Percentiles rank a stretch among this genome's conserved stretches.
Evolutionary conservation across 1,140 invertebrate genomes (phyloP).

Genomic region (Sycobia sp.): DNA sequence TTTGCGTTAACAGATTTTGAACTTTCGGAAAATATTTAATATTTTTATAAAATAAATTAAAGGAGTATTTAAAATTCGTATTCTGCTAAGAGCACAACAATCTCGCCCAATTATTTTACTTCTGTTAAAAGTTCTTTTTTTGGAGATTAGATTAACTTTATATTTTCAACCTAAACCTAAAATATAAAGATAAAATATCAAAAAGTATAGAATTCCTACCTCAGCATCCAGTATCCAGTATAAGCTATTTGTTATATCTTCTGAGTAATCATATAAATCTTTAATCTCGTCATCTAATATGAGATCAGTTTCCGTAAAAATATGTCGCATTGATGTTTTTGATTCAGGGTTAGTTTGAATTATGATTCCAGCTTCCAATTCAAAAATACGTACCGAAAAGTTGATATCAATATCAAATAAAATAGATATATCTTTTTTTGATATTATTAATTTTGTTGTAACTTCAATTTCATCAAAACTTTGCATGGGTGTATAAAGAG

Average conservation of each 20-base stretch:
- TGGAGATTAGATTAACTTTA: no score
- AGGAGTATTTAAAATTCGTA: no score
- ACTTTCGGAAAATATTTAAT: no score
- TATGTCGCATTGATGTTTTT: no score
- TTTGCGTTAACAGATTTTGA: no score
- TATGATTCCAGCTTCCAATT: conserved; percentile 64
- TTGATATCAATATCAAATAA: conserved; percentile 71
- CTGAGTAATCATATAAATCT: conserved; percentile 51
- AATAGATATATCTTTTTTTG: conserved; percentile 31
- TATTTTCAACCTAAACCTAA: conserved; percentile 1
- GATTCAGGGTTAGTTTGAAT: conserved; percentile 43
- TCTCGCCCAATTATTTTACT: no score
- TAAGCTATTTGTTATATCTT: conserved; percentile 58
- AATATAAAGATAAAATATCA: conserved; percentile 7
- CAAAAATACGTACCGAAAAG: conserved; percentile 69
- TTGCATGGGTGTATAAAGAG: conserved; percentile 75
- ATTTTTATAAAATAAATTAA: no score
- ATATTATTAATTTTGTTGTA: conserved; percentile 70
- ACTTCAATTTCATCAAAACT: conserved; percentile 76
- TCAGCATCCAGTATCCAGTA: conserved; percentile 66
- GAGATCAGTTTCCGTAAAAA: no score
- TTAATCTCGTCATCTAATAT: conserved; percentile 42
- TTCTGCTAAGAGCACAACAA: no score
- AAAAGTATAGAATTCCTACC: conserved; percentile 48
- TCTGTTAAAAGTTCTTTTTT: no score